Evolutionary conservation across 2,113 vertebrate genomes (phyloP).

Genomic region (Synchiropus splendidus): DNA sequence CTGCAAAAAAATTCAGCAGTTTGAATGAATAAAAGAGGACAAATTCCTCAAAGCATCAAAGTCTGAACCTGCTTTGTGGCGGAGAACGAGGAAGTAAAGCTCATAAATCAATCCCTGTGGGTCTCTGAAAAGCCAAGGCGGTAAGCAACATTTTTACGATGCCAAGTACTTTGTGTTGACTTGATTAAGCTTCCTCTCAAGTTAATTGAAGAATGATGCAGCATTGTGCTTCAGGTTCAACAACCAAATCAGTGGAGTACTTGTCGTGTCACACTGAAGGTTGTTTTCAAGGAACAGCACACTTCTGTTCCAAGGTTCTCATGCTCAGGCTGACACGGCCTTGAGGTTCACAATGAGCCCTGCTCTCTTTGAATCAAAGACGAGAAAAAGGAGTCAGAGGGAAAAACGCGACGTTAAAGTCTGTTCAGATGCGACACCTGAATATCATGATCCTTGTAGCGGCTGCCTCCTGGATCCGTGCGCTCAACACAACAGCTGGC

Average conservation of each 20-base stretch:
- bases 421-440: conserved; percentile 21
- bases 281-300: conserved; percentile 10
- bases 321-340: no score
- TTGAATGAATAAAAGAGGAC: neutral
- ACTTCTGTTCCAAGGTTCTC: no score
- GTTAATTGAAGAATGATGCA: no score
- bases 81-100: conserved; percentile 21
- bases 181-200: conserved; percentile 49
- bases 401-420: no score
- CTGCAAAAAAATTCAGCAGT: conserved; percentile 46
- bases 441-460: conserved; percentile 27
- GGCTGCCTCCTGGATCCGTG: conserved; percentile 44
- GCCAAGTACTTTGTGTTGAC: conserved; percentile 38
- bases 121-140: neutral
- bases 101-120: conserved; percentile 42
- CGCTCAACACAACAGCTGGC: conserved; percentile 77
- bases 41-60: neutral
- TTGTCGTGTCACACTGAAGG: no score
- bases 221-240: neutral
- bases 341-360: conserved; percentile 11
- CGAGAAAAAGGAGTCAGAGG: no score
- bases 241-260: neutral
- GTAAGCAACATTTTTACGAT: conserved; percentile 48
- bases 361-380: no score
- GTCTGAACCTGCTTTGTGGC: conserved; percentile 19